Evolutionary conservation across 1,140 invertebrate genomes (phyloP).

Genomic region (Drosophila nannoptera): DNA sequence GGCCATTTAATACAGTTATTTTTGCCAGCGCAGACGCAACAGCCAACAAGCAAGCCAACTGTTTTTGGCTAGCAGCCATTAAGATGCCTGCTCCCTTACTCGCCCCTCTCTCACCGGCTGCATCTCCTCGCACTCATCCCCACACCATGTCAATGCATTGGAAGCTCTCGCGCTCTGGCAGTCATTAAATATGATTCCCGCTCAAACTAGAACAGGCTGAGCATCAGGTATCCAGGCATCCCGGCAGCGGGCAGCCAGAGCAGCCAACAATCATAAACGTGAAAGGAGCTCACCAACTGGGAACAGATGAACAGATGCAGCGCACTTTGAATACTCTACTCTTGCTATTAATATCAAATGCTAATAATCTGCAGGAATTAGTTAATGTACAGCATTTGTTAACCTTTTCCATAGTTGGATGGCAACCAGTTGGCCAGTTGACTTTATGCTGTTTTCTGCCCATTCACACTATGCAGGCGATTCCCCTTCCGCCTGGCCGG

Average conservation of each 20-base stretch:
- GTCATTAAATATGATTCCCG: slow-evolving; percentile 73
- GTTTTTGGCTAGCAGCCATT: slow-evolving; percentile 69
- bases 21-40: slow-evolving; percentile 45
- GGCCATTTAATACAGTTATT: slow-evolving; percentile 76
- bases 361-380: no score
- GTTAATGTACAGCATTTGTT: no score
- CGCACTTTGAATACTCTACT: slow-evolving; percentile 23
- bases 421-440: slow-evolving; percentile 29
- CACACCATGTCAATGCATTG: slow-evolving; percentile 36
- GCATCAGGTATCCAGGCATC: slow-evolving; percentile 30
- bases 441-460: not conserved
- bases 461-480: slow-evolving; percentile 2
- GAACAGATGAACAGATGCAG: not conserved
- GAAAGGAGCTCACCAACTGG: slow-evolving; percentile 5
- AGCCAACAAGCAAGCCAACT: slow-evolving; percentile 38
- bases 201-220: slow-evolving; percentile 68
- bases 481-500: not conserved
- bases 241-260: slow-evolving; percentile 14
- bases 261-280: slow-evolving; percentile 38
- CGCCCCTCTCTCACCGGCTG: no score
- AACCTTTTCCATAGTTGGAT: not conserved
- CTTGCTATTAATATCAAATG: not conserved
- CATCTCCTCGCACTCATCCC: slow-evolving; percentile 3
- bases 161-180: slow-evolving; percentile 33
- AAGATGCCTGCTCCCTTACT: slow-evolving; percentile 28